Percentiles rank a stretch among this genome's conserved stretches.
Evolutionary conservation across 2,888 invertebrate genomes (phyloP).

Genomic region (Coleophora deauratella): DNA sequence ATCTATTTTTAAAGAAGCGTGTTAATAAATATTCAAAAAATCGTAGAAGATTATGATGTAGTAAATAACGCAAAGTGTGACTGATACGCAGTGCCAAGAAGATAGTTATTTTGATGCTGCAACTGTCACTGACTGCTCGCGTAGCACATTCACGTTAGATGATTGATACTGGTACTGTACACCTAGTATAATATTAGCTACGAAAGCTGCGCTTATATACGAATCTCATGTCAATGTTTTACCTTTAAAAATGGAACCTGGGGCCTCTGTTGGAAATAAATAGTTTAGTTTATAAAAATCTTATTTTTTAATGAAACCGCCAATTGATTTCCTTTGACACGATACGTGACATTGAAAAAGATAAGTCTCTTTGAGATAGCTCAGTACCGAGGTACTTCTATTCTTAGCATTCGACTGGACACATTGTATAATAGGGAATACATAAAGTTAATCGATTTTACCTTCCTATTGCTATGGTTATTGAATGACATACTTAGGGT

Average conservation of each 20-base stretch:
- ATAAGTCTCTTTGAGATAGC: no score
- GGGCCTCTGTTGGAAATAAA: conserved; percentile 69
- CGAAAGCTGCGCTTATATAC: conserved; percentile 45
- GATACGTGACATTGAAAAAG: no score
- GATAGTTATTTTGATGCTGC: conserved; percentile 46
- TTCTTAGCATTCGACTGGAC: no score
- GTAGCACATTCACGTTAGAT: conserved; percentile 47
- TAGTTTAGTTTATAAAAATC: conserved; percentile 24
- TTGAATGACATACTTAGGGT: no score
- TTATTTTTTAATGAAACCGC: neutral
- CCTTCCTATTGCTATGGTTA: no score
- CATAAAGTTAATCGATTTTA: no score
- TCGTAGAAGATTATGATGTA: neutral
- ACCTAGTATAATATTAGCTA: conserved; percentile 42
- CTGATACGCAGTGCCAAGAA: conserved; percentile 41
- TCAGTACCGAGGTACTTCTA: no score
- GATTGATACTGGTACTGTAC: conserved; percentile 31
- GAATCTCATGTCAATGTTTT: conserved; percentile 48
- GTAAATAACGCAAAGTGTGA: conserved; percentile 34
- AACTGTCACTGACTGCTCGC: conserved; percentile 42
- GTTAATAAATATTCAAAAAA: no score
- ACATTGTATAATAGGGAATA: no score
- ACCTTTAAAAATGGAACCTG: conserved; percentile 71
- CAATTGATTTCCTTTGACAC: neutral
- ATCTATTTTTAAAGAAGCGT: no score